These are phyloP conservation scores for Tetraodon nigroviridis DNA, from an alignment of 2,113 vertebrate species.

Conservation along the genomic window DNA sequence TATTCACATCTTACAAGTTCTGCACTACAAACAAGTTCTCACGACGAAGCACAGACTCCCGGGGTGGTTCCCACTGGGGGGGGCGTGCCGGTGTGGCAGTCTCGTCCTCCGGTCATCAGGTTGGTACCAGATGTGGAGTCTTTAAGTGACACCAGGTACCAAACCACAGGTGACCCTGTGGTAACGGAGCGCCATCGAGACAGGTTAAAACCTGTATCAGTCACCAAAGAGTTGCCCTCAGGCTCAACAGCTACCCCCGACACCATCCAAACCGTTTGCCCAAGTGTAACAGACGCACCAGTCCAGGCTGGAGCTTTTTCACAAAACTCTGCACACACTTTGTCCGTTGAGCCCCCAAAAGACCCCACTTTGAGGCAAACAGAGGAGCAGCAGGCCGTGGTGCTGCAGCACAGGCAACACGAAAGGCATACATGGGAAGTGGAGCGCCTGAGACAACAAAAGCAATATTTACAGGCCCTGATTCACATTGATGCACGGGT, in stretches of 20 bases:
- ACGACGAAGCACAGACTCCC: not conserved
- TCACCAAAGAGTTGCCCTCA: not conserved
- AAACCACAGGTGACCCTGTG: not conserved
- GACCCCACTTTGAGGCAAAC: slow-evolving; percentile 50
- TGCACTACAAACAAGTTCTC: not conserved
- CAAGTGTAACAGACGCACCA: not conserved
- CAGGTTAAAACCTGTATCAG: not conserved
- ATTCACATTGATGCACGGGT: not conserved
- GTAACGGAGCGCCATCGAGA: slow-evolving; percentile 38
- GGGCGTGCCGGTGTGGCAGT: not conserved
- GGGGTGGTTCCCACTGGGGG: slow-evolving; percentile 6
- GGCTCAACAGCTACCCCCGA: not conserved
- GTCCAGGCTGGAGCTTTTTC: not conserved
- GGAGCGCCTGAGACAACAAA: not conserved
- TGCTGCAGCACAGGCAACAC: slow-evolving; percentile 64
- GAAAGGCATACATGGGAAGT: not conserved
- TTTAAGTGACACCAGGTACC: not conserved
- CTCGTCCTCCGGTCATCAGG: not conserved
- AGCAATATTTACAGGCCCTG: not conserved
- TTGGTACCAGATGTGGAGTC: not conserved
- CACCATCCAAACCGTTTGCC: not conserved
- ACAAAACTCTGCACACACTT: not conserved
- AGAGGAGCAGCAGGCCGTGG: slow-evolving; percentile 64
- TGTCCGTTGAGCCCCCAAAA: not conserved
- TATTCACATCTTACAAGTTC: not conserved